Conservation (phyloP, 2,797 vertebrate species). For the Mormyrus proboscirostris region DNA sequence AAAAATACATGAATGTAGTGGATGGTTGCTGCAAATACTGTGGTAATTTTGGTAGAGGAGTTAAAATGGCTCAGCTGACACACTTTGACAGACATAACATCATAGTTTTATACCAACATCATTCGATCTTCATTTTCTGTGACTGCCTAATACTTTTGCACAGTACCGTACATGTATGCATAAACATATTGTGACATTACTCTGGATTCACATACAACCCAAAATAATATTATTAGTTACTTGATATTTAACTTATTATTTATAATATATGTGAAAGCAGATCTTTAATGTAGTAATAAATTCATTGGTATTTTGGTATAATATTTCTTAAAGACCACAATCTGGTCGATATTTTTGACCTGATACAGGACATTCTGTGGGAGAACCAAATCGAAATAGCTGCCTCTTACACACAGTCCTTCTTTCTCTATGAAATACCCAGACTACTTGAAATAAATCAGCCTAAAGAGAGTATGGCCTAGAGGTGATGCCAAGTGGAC, state of each 20-base stretch:
- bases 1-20: neutral
- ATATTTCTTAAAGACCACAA: neutral
- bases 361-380: neutral
- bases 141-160: neutral
- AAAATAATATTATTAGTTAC: neutral
- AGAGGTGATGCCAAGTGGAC: neutral
- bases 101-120: neutral
- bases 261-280: neutral
- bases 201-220: neutral
- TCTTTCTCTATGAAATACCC: neutral
- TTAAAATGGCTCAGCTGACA: neutral
- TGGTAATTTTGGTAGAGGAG: neutral
- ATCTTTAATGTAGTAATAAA: neutral
- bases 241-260: neutral
- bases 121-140: neutral
- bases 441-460: neutral
- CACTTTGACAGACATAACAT: neutral
- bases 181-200: neutral
- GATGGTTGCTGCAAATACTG: neutral
- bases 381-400: conserved; percentile 21
- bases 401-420: conserved; percentile 27
- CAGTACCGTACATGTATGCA: neutral
- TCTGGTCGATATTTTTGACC: neutral
- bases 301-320: neutral
- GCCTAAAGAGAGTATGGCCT: neutral